These are phyloP conservation scores for Acipenser ruthenus DNA, from an alignment of 2,797 vertebrate species.

Conservation along the genomic window DNA sequence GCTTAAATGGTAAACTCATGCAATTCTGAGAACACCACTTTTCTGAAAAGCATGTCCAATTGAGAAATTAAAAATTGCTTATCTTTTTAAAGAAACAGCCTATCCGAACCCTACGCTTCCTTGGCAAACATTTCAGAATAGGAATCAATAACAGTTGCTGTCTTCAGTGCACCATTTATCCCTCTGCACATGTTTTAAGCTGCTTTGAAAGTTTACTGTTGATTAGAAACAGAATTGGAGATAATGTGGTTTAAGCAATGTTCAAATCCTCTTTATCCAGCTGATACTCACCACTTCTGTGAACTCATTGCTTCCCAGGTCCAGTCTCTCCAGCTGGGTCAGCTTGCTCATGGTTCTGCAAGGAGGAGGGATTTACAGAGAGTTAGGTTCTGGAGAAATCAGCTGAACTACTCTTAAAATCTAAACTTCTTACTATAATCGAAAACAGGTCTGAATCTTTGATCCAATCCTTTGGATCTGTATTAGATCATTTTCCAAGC, in stretches of 20 bases:
- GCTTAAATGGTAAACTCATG: too few species aligned
- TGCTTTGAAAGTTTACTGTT: conserved; percentile 23
- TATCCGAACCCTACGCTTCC: too few species aligned
- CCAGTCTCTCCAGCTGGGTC: conserved; percentile 89
- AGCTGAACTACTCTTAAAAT: too few species aligned
- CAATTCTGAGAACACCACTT: too few species aligned
- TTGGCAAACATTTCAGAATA: too few species aligned
- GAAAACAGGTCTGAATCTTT: too few species aligned
- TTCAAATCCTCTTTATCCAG: neutral
- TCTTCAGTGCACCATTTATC: neutral
- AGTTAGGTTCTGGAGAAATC: conserved; percentile 9
- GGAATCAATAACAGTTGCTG: neutral
- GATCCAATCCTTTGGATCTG: too few species aligned
- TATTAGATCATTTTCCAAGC: too few species aligned
- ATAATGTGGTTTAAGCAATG: conserved; percentile 14
- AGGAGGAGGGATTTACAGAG: conserved; percentile 26
- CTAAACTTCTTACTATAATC: too few species aligned
- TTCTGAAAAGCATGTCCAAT: too few species aligned
- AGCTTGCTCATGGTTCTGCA: conserved; percentile 95
- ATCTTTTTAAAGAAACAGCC: too few species aligned
- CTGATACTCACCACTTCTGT: conserved; percentile 91
- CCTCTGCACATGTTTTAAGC: conserved; percentile 1
- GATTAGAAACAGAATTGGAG: conserved; percentile 27
- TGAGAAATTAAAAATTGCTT: too few species aligned
- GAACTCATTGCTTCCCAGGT: conserved; percentile 98